These are phyloP conservation scores for Pitangus sulphuratus DNA, from an alignment of 2,797 vertebrate genomes.

Conservation along the genomic window DNA sequence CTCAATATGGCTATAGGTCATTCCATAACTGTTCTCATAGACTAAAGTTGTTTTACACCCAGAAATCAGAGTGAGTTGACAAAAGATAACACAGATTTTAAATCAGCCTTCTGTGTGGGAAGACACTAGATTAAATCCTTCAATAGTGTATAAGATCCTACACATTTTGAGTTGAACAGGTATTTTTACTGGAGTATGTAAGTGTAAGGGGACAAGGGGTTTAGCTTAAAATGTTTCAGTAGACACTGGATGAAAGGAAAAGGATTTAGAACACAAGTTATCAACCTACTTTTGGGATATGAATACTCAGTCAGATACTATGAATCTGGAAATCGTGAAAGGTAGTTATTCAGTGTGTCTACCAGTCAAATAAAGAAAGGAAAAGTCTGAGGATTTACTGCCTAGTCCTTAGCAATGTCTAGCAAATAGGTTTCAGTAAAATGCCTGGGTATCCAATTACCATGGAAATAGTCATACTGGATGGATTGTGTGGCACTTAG, in stretches of 20 bases:
- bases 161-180: slow-evolving; percentile 11
- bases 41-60: neutral
- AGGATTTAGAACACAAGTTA: neutral
- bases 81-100: slow-evolving; percentile 43
- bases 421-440: slow-evolving; percentile 59
- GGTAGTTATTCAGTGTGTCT: slow-evolving; percentile 25
- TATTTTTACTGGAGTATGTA: neutral
- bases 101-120: slow-evolving; percentile 58
- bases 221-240: neutral
- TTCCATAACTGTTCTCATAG: neutral
- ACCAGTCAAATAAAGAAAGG: neutral
- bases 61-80: neutral
- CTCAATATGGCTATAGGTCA: neutral
- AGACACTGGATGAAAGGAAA: slow-evolving; percentile 25
- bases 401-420: neutral
- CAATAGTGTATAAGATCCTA: slow-evolving; percentile 36
- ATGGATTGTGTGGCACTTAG: slow-evolving; percentile 35
- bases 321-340: slow-evolving; percentile 34
- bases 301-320: neutral
- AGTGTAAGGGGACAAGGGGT: neutral
- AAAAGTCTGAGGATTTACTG: slow-evolving; percentile 11
- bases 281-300: neutral
- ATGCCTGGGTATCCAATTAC: slow-evolving; percentile 60
- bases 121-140: slow-evolving; percentile 61
- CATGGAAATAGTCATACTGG: slow-evolving; percentile 73